These are phyloP conservation scores for Drosophila seguyi DNA, from an alignment of 1,140 invertebrate genomes.

Conservation along the genomic window DNA sequence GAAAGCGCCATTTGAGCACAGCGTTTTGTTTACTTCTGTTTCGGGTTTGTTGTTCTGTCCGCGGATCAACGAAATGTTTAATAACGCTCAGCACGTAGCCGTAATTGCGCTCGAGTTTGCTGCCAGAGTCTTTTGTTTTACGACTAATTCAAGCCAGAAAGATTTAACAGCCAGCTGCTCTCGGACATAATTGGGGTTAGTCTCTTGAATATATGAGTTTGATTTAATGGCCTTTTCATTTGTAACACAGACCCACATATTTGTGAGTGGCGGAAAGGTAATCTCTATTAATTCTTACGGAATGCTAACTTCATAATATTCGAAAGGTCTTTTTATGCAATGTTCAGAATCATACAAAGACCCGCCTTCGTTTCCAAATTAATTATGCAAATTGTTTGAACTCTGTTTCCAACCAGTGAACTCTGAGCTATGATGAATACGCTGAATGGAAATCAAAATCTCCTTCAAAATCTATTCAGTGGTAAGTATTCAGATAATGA, in stretches of 20 bases:
- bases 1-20: conserved; percentile 23
- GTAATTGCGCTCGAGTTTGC: conserved; percentile 70
- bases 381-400: conserved; percentile 38
- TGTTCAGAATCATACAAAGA: conserved; percentile 13
- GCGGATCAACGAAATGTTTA: conserved; percentile 41
- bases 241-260: conserved; percentile 41
- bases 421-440: conserved; percentile 14
- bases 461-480: conserved; percentile 12
- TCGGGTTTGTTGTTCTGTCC: conserved; percentile 23
- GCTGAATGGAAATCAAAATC: conserved; percentile 19
- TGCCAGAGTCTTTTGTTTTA: conserved; percentile 78
- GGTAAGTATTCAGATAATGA: conserved; percentile 8
- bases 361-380: neutral
- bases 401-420: conserved; percentile 23
- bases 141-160: conserved; percentile 50
- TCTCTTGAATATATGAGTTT: conserved; percentile 22
- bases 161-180: conserved; percentile 40
- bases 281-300: neutral
- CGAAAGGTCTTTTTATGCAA: conserved; percentile 24
- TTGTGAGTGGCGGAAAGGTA: neutral
- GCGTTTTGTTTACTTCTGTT: conserved; percentile 46
- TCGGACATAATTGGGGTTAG: conserved; percentile 53
- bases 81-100: conserved; percentile 64
- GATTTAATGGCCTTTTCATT: conserved; percentile 32
- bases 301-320: neutral